Evolutionary conservation across 2,113 vertebrate species (phyloP), one percentile per base, ranked within the genome.

Genomic region (Opisthocomus hoazin): DNA sequence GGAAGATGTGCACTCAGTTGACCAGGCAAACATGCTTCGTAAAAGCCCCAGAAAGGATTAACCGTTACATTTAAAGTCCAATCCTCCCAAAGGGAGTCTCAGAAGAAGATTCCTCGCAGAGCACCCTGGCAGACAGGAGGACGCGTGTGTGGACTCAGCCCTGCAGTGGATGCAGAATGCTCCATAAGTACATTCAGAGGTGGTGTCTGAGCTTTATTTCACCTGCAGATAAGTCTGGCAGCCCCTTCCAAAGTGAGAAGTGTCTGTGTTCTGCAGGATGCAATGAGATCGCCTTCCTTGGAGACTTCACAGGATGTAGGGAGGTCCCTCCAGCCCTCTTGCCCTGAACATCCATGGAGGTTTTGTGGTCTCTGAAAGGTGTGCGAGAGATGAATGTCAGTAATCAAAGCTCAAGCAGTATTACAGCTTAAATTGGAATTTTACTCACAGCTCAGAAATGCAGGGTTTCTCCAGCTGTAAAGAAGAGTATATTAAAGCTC

Each of bases 161-260:
- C 34, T 64, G 37, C 37, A 82, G 41, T 7, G 3, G 46, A 79
- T 63, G 54, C n/a, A 93, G 77, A 82, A 79, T 36, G 48, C 39
- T 93, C 48, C 17, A 7, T 20, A 61, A 45, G 8, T 0, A 0
- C 4, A 0, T 64, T 83, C 3, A 5, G 56, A 78, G 41, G 48
- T 70, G 48, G 20, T 48, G 4, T 29, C n/a, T 87, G 65, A 48
- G 37, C 32, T 79, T 69, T 89, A 32, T 64, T 92, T 89, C 50
- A 69, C 53, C 61, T 79, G 84, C 78, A 78, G 51, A 46, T 36
- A 17, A 56, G 56, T 82, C 51, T 95, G 51, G 14, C 68, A 89
- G 30, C 13, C 43, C 24, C 32, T 85, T 86, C 36, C 0, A 6
- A 61, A 87, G 14, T 6, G 34, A 94, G 14, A 18, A 39, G 36